Conservation (phyloP, 92 coral and sea anemone species). For the Phenganax marumi region DNA sequence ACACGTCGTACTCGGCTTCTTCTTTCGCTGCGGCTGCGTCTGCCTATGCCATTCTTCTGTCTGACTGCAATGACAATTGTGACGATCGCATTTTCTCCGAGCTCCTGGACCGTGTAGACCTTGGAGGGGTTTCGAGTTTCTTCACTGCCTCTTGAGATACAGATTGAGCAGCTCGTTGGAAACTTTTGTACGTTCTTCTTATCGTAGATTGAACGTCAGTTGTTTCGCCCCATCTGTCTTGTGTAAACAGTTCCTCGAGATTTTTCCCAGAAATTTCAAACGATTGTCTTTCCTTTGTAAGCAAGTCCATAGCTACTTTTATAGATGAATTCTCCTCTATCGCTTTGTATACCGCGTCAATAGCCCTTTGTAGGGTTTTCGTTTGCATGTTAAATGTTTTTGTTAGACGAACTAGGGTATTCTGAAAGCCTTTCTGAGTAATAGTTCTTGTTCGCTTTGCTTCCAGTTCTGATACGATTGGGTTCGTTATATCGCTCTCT, state of each 20-base stretch:
- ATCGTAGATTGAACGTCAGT: neutral
- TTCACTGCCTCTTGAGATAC: constrained; percentile 13
- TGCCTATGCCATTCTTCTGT: neutral
- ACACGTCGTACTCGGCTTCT: constrained; percentile 9
- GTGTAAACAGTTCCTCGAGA: constrained; percentile 29
- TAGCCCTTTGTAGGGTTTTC: constrained; percentile 8
- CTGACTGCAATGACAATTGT: neutral
- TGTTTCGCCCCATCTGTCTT: constrained; percentile 55
- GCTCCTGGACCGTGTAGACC: neutral
- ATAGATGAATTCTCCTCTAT: constrained; percentile 33
- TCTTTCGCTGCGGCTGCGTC: constrained; percentile 24
- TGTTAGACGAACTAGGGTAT: neutral
- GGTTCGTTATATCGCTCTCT: neutral
- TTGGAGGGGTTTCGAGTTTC: constrained; percentile 10
- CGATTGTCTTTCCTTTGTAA: constrained; percentile 10
- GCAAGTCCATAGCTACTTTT: constrained; percentile 36
- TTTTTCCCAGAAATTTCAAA: constrained; percentile 10
- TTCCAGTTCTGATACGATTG: constrained; percentile 16
- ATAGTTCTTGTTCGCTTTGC: constrained; percentile 29
- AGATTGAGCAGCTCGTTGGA: neutral
- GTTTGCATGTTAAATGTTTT: constrained; percentile 8
- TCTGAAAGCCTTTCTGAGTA: constrained; percentile 42
- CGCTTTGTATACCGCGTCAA: constrained; percentile 25
- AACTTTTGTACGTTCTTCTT: constrained; percentile 5
- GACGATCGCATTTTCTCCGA: neutral